Conservation (phyloP, 1,140 invertebrate genomes). For the Diorhabda carinulata region DNA sequence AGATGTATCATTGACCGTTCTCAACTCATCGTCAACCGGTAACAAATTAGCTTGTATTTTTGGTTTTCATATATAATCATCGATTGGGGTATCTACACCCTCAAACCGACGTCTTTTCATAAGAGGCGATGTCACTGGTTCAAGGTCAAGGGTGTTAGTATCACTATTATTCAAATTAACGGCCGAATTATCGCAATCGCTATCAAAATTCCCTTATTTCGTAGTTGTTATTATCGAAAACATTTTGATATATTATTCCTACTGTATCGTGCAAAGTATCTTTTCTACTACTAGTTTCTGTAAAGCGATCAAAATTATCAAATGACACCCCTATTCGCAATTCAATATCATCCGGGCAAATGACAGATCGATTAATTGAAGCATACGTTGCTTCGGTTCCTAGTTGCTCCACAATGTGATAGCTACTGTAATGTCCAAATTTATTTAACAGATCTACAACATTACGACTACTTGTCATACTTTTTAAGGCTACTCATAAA, state of each 20-base stretch:
- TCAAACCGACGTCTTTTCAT: neutral
- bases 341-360: conserved; percentile 2
- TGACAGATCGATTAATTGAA: neutral
- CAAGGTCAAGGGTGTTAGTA: too few species aligned
- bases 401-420: conserved; percentile 5
- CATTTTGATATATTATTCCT: conserved; percentile 33
- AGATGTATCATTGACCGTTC: neutral
- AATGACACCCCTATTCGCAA: conserved; percentile 40
- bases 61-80: neutral
- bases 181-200: neutral
- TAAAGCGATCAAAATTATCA: conserved; percentile 49
- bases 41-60: conserved; percentile 1
- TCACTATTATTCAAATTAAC: too few species aligned
- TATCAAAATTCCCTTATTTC: conserved; percentile 12
- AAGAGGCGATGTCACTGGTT: neutral
- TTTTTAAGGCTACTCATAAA: conserved; percentile 36
- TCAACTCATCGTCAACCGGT: conserved; percentile 5
- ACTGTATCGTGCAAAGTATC: conserved; percentile 30
- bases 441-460: conserved; percentile 11
- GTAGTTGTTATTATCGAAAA: conserved; percentile 29
- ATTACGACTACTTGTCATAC: conserved; percentile 9
- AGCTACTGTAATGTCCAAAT: conserved; percentile 14
- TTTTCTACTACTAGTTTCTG: conserved; percentile 36
- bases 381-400: conserved; percentile 11
- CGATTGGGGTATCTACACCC: neutral